Evolutionary conservation across 1,140 invertebrate genomes (phyloP).

Genomic region (Drosophila virilis): DNA sequence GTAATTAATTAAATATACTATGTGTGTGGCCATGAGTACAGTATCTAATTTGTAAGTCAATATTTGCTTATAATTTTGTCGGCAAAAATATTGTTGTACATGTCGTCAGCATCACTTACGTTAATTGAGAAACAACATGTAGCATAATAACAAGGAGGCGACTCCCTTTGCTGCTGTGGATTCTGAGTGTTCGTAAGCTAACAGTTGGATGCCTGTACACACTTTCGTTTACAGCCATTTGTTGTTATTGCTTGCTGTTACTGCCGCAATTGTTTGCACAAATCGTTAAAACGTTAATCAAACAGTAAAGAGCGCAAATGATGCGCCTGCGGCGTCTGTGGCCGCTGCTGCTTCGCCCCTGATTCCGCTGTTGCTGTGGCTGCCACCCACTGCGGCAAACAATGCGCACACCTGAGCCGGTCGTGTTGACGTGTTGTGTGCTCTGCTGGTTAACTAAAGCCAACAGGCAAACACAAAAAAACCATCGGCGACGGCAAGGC

Average conservation of each 20-base stretch:
- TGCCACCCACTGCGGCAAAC: constrained; percentile 45
- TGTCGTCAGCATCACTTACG: constrained; percentile 19
- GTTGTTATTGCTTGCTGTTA: constrained; percentile 37
- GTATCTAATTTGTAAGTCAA: constrained; percentile 19
- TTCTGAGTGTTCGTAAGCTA: constrained; percentile 7
- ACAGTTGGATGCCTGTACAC: constrained; percentile 10
- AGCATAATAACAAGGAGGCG: constrained; percentile 6
- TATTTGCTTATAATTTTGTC: constrained; percentile 28
- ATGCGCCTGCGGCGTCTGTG: constrained; percentile 49
- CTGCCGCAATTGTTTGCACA: constrained; percentile 75
- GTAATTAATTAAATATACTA: neutral
- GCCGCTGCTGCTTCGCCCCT: neutral
- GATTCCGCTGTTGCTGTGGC: neutral
- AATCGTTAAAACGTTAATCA: constrained; percentile 81
- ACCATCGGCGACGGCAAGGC: constrained; percentile 9
- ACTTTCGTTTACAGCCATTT: constrained; percentile 22
- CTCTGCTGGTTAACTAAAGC: constrained; percentile 61
- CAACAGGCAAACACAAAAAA: constrained; percentile 42
- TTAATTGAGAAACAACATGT: constrained; percentile 47
- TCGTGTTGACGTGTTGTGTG: constrained; percentile 34
- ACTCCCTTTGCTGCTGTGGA: constrained; percentile 2
- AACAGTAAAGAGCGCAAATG: constrained; percentile 75
- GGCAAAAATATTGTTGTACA: constrained; percentile 8
- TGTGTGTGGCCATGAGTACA: too few species aligned
- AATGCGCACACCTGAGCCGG: constrained; percentile 47